phyloP scores from a whole-genome alignment of 2,113 vertebrate genomes.

The Anolis carolinensis region DNA sequence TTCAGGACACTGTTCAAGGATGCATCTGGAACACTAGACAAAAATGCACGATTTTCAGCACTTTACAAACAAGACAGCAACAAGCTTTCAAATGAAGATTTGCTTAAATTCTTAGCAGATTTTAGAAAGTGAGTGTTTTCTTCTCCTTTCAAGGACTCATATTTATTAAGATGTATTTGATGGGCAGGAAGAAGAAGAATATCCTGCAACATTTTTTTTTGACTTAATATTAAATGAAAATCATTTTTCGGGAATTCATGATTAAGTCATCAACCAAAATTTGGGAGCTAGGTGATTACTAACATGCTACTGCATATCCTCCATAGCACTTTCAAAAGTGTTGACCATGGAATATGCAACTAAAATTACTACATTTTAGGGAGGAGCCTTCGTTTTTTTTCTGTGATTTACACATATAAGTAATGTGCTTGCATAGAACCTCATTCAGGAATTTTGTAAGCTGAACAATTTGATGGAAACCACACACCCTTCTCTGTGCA shows the following conservation, averaged over 20 bases:
- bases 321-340: not conserved
- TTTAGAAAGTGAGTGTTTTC: slow-evolving; percentile 91
- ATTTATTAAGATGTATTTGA: not conserved
- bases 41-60: slow-evolving; percentile 91
- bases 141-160: slow-evolving; percentile 6
- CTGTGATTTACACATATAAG: not conserved
- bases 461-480: too few relatives aligned
- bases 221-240: not conserved
- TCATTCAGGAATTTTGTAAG: too few relatives aligned
- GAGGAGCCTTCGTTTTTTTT: not conserved
- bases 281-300: too few relatives aligned
- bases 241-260: too few relatives aligned
- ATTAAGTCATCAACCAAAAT: too few relatives aligned
- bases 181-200: not conserved
- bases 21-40: slow-evolving; percentile 90
- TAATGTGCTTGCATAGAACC: too few relatives aligned
- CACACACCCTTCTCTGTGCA: too few relatives aligned
- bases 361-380: not conserved
- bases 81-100: slow-evolving; percentile 95
- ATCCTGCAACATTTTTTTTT: not conserved
- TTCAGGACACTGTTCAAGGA: slow-evolving; percentile 93
- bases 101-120: slow-evolving; percentile 94
- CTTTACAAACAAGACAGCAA: slow-evolving; percentile 96
- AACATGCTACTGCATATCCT: not conserved
- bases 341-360: not conserved